Conservation (phyloP, 2,113 vertebrate species). For the Calidris pugnax region DNA sequence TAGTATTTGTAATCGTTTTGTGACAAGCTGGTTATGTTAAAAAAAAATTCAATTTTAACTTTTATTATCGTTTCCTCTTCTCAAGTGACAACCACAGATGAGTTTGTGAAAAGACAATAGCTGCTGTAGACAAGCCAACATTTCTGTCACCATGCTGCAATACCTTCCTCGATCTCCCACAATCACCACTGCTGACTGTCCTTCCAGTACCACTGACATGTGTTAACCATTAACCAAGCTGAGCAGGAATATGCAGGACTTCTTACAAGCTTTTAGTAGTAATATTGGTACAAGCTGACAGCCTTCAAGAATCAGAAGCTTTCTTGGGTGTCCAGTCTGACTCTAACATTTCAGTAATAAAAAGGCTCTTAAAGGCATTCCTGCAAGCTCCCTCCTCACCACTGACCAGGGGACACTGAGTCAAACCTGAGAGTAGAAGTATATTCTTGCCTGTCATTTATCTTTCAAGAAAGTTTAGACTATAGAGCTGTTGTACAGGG, state of each 20-base stretch:
- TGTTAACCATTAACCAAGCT: not conserved
- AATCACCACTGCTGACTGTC: not conserved
- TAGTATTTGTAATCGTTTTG: not conserved
- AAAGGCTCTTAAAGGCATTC: not conserved
- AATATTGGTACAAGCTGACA: not conserved
- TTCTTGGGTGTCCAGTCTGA: not conserved
- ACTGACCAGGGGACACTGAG: not conserved
- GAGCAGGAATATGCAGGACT: fast-evolving
- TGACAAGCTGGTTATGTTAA: not conserved
- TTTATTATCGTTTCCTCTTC: not conserved
- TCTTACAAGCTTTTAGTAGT: not conserved
- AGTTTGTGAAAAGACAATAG: not conserved
- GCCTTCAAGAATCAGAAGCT: not conserved
- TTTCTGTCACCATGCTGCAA: not conserved
- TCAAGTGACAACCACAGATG: not conserved
- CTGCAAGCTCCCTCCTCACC: not conserved
- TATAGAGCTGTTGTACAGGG: not conserved
- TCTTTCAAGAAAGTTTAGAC: not conserved
- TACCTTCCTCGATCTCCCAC: not conserved
- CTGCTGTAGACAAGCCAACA: not conserved
- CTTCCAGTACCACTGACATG: not conserved
- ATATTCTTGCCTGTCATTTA: not conserved
- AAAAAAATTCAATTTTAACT: not conserved
- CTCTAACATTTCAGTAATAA: not conserved
- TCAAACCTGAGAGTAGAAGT: not conserved